phyloP scores from a whole-genome alignment of 2,888 invertebrate species.

The Beris chalybata region DNA sequence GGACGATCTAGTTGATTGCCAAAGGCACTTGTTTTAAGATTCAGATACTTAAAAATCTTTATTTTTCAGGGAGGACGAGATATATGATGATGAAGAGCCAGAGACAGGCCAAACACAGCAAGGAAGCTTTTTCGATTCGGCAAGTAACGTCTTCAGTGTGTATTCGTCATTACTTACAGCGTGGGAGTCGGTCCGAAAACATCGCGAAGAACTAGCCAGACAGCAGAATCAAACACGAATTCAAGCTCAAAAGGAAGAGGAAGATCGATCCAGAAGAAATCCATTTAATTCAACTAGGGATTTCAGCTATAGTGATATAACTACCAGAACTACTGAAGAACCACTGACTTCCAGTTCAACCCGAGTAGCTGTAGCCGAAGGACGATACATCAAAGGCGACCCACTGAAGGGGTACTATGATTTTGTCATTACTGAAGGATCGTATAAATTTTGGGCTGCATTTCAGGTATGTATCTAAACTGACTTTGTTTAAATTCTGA shows the following conservation, averaged over 20 bases:
- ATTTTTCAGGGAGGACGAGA: no score
- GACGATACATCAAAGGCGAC: conserved; percentile 60
- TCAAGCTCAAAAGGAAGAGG: neutral
- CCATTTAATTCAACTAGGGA: neutral
- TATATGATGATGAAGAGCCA: no score
- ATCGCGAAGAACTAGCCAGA: neutral
- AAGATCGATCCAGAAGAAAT: conserved; percentile 20
- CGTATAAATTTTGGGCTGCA: conserved; percentile 86
- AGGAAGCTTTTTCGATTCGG: conserved; percentile 40
- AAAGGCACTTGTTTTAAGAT: no score
- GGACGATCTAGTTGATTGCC: no score
- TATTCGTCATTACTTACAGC: conserved; percentile 49
- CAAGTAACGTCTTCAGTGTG: conserved; percentile 51
- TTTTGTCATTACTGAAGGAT: conserved; percentile 84
- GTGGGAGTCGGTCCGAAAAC: conserved; percentile 46
- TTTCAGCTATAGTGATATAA: neutral
- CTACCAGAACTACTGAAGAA: neutral
- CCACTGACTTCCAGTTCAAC: conserved; percentile 6
- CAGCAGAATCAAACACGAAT: neutral
- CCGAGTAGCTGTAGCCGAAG: conserved; percentile 48
- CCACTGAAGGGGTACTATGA: conserved; percentile 83
- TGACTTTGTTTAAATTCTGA: no score
- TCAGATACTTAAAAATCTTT: no score
- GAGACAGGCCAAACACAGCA: no score
- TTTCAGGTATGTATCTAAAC: conserved; percentile 68